These are phyloP conservation scores for Sebastes hubbsi DNA, from an alignment of 2,797 vertebrate species.

Conservation along the genomic window DNA sequence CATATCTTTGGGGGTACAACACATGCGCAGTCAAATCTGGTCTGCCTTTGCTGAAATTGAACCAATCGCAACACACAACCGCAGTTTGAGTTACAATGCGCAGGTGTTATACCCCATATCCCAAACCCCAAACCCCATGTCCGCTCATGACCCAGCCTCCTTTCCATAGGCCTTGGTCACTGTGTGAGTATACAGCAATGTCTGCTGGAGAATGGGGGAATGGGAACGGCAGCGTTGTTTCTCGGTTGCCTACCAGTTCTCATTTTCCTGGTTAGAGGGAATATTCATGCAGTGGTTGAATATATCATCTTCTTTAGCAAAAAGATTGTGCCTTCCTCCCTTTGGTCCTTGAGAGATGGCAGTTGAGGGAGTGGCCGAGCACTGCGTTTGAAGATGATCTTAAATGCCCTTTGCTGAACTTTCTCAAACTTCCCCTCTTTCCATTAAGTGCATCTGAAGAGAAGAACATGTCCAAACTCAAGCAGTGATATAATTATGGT, in stretches of 20 bases:
- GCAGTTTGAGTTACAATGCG: no score
- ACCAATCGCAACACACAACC: no score
- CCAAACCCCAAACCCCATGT: no score
- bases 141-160: no score
- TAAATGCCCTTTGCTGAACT: not conserved
- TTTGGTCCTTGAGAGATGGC: not conserved
- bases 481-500: not conserved
- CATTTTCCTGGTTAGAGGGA: not conserved
- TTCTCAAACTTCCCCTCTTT: not conserved
- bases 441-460: not conserved
- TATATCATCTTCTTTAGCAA: constrained; percentile 1
- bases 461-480: not conserved
- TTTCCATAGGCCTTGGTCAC: not conserved
- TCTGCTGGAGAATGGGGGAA: not conserved
- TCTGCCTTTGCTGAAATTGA: no score
- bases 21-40: no score
- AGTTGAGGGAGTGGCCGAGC: not conserved
- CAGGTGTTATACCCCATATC: no score
- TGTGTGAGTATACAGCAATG: not conserved
- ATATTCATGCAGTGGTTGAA: not conserved
- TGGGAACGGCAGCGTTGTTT: not conserved
- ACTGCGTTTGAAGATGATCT: not conserved
- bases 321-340: not conserved
- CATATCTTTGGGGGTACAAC: no score
- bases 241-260: not conserved